Conservation (phyloP, 2,113 vertebrate species). For the Phylloscopus trochilus region DNA sequence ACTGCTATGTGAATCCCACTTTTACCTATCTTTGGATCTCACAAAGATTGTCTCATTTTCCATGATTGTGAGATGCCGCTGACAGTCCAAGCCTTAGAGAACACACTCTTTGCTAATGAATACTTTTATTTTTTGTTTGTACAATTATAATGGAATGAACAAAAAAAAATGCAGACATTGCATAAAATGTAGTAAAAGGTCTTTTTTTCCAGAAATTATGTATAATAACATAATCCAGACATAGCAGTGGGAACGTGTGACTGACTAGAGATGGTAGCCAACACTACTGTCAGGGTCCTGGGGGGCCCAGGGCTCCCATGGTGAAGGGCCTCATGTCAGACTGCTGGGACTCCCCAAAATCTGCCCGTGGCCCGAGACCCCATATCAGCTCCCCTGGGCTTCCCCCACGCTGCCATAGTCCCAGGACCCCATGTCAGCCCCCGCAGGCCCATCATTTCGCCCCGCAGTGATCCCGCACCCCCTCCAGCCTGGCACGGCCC, state of each 20-base stretch:
- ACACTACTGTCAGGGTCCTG: no score
- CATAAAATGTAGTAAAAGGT: neutral
- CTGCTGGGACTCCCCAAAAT: neutral
- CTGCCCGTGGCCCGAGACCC: neutral
- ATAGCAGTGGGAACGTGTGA: neutral
- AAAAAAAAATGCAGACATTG: neutral
- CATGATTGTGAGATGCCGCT: neutral
- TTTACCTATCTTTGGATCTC: neutral
- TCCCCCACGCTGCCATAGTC: fast-evolving
- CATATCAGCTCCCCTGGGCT: neutral
- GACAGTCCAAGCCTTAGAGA: neutral
- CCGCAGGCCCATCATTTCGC: neutral
- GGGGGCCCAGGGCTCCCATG: fast-evolving
- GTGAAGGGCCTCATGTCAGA: neutral
- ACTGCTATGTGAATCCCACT: neutral
- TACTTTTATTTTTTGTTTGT: neutral
- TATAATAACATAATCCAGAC: neutral
- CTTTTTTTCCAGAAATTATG: neutral
- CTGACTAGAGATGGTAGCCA: neutral
- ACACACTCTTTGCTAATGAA: neutral
- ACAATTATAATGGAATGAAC: neutral
- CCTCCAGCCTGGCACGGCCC: neutral
- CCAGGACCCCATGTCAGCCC: neutral
- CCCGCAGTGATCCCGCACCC: fast-evolving
- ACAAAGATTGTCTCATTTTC: neutral